Conservation (phyloP, 2,888 invertebrate species). For the Dromius quadrimaculatus region DNA sequence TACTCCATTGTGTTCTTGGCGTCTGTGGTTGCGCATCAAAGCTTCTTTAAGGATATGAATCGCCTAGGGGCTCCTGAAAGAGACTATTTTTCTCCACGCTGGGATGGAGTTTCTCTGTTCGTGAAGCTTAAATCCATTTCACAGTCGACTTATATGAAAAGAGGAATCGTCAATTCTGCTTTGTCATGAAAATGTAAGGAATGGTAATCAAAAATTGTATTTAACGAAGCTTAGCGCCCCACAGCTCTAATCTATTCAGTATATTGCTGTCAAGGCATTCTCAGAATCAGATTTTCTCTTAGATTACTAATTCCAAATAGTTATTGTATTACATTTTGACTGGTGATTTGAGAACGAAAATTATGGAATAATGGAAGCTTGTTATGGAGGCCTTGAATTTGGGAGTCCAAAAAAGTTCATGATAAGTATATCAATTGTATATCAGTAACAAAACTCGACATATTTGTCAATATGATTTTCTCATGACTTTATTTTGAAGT, state of each 20-base stretch:
- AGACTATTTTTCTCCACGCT: constrained; percentile 34
- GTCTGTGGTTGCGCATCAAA: too few relatives aligned
- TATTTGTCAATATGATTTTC: too few relatives aligned
- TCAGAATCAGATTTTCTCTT: constrained; percentile 29
- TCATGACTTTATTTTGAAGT: too few relatives aligned
- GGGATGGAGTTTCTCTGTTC: constrained; percentile 28
- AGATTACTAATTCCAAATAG: constrained; percentile 38
- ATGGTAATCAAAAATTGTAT: constrained; percentile 37
- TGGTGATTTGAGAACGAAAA: constrained; percentile 19
- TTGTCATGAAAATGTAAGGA: constrained; percentile 45
- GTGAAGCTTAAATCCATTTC: constrained; percentile 50
- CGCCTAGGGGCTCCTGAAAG: constrained; percentile 9
- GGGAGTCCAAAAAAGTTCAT: too few relatives aligned
- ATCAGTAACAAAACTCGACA: too few relatives aligned
- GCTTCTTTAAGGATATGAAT: neutral
- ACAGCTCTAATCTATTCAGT: constrained; percentile 31
- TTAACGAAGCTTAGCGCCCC: constrained; percentile 30
- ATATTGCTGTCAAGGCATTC: constrained; percentile 3
- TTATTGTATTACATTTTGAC: constrained; percentile 25
- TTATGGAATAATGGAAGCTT: too few relatives aligned
- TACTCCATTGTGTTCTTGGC: too few relatives aligned
- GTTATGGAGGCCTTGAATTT: too few relatives aligned
- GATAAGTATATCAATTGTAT: too few relatives aligned
- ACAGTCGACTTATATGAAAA: constrained; percentile 49
- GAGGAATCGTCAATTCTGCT: constrained; percentile 47